These are phyloP conservation scores for Alviniconcha marisindica DNA, from an alignment of 1,140 invertebrate genomes.

Conservation along the genomic window DNA sequence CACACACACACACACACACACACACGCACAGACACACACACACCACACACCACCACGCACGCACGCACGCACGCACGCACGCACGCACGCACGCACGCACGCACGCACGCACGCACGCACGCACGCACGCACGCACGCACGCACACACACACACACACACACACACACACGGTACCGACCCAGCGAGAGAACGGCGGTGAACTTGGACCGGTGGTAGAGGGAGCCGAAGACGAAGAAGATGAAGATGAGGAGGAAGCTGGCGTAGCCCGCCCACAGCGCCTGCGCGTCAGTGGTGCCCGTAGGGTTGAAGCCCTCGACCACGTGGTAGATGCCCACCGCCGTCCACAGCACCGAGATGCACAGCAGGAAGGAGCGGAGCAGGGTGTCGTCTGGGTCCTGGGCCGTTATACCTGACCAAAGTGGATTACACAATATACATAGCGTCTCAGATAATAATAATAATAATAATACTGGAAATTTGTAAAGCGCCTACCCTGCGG, in stretches of 20 bases:
- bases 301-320: slow-evolving; percentile 45
- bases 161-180: slow-evolving; percentile 19
- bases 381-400: slow-evolving; percentile 43
- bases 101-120: slow-evolving; percentile 24
- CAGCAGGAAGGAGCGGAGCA: slow-evolving; percentile 54
- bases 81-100: no score
- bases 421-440: no score
- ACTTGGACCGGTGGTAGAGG: slow-evolving; percentile 46
- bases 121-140: neutral
- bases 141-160: neutral
- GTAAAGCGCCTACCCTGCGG: no score
- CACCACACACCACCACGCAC: slow-evolving; percentile 13
- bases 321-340: slow-evolving; percentile 54
- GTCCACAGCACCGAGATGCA: slow-evolving; percentile 54
- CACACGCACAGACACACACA: neutral
- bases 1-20: slow-evolving; percentile 32
- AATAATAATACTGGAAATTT: no score
- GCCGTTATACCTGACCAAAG: slow-evolving; percentile 58
- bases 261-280: slow-evolving; percentile 60
- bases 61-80: no score
- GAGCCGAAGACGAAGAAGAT: slow-evolving; percentile 52
- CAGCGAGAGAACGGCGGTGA: slow-evolving; percentile 51
- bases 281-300: slow-evolving; percentile 42
- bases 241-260: slow-evolving; percentile 52
- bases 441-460: no score